Evolutionary conservation across 2,797 vertebrate genomes (phyloP).

Genomic region (Nannoperca australis): DNA sequence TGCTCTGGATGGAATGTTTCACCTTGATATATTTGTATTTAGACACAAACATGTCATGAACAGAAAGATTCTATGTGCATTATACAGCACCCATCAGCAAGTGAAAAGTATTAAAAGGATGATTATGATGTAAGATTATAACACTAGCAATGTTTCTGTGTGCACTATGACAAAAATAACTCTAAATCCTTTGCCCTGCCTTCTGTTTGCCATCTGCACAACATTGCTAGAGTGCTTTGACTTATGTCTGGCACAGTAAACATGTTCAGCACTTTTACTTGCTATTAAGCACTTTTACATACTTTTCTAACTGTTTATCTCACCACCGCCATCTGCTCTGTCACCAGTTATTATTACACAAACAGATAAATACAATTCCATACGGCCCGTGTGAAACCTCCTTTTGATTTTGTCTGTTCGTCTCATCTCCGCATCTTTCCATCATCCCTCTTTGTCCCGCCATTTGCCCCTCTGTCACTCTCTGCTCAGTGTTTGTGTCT

Average conservation of each 20-base stretch:
- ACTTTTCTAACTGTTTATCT: constrained; percentile 69
- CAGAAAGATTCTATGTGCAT: neutral
- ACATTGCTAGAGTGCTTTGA: constrained; percentile 47
- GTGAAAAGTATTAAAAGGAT: constrained; percentile 1
- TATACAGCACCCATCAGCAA: constrained; percentile 4
- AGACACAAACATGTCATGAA: neutral
- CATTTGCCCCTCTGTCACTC: constrained; percentile 15
- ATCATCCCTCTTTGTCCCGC: constrained; percentile 15
- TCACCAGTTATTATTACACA: constrained; percentile 54
- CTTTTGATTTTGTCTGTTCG: constrained; percentile 19
- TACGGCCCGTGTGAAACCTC: constrained; percentile 30
- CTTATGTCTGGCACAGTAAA: constrained; percentile 53
- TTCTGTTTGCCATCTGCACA: constrained; percentile 40
- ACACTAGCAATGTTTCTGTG: constrained; percentile 28
- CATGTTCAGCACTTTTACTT: constrained; percentile 63
- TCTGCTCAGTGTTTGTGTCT: constrained; percentile 40
- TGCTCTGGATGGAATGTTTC: neutral
- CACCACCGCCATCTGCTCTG: constrained; percentile 68
- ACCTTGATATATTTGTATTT: neutral
- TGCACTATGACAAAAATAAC: constrained; percentile 26
- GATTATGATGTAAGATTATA: constrained; percentile 30
- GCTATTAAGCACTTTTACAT: constrained; percentile 54
- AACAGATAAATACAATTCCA: constrained; percentile 26
- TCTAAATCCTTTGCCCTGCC: constrained; percentile 32
- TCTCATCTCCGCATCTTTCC: constrained; percentile 27